These are phyloP conservation scores for Pelodiscus sinensis DNA, from an alignment of 2,113 vertebrate species.

Conservation along the genomic window DNA sequence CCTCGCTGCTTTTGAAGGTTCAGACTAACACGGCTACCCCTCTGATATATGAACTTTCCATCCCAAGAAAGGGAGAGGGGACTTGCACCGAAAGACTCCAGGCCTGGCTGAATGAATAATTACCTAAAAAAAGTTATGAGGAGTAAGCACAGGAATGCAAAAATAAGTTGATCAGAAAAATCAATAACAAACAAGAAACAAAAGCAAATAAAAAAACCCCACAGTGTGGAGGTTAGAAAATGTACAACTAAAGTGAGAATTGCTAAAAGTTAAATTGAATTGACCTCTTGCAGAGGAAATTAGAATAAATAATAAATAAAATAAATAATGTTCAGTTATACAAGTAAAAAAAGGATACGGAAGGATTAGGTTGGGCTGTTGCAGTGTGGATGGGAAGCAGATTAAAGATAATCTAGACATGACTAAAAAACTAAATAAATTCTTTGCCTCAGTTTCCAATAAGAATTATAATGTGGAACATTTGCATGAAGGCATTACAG, in stretches of 20 bases:
- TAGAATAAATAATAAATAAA: background rate
- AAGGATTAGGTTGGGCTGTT: background rate
- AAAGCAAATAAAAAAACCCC: background rate
- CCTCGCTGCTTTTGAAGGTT: no score
- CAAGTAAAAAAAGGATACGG: background rate
- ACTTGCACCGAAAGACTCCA: background rate
- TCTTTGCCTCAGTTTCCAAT: background rate
- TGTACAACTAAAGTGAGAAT: background rate
- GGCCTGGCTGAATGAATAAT: background rate
- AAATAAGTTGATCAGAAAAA: background rate
- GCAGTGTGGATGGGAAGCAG: background rate
- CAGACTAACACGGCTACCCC: no score
- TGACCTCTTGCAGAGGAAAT: background rate
- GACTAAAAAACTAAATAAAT: background rate
- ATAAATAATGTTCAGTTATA: background rate
- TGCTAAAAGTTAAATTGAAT: background rate
- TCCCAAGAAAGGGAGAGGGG: background rate
- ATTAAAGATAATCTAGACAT: background rate
- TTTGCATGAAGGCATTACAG: background rate
- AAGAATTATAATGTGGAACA: background rate
- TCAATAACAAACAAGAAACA: no score
- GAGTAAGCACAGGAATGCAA: background rate
- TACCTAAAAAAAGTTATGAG: background rate
- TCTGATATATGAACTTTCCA: background rate
- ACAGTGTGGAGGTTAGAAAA: background rate